Evolutionary conservation across 2,113 vertebrate species (phyloP), one percentile per base, ranked within the genome.

Genomic region (Mesoclemmys tuberculata): DNA sequence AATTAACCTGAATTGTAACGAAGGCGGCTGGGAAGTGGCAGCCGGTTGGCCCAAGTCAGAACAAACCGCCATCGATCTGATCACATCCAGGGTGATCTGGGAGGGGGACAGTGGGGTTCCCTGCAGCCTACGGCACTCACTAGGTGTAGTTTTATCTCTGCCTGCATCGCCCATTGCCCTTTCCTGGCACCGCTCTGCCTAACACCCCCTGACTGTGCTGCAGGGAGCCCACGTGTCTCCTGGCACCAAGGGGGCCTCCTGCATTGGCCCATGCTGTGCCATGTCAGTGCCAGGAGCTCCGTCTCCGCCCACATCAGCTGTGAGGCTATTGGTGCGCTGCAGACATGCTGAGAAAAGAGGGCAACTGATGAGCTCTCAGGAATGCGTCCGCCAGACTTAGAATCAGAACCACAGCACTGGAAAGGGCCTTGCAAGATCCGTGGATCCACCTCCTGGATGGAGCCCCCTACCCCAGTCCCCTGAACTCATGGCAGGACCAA

Each of bases 1-100:
- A 85, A 90, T 90, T 85, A 90, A 90, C 89, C 89, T 90, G 89
- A 85, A 85, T 58, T 90, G 82, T 71, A 80, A 80, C 79, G 49
- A 80, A 80, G 77, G 19, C 80, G 75, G 56, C 29, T 71, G 58
- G 77, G 71, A 80, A 29, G 48, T 21, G 58, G 80, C 35, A 51
- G 77, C 77, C 77, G 29, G 24, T 48, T 55, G 75, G 13, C 24
- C 38, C 2, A 3, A 77, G 38, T 77, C 74, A 46, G 22, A 77
- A 46, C 41, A 46, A 77, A 29, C 41, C 26, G 21, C 38, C 12
- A 4, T 27, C 74, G 27, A 46, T 14, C 12, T 46, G 41, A 77
- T 27, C 74, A 44, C 13, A 44, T 46, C 41, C 22, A 27, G 7
- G 26, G 44, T 12, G 74, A 14, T 77, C 26, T 77, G 24, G 12